Conservation (phyloP, 2,888 invertebrate genomes). For the Napeogenes inachia region DNA sequence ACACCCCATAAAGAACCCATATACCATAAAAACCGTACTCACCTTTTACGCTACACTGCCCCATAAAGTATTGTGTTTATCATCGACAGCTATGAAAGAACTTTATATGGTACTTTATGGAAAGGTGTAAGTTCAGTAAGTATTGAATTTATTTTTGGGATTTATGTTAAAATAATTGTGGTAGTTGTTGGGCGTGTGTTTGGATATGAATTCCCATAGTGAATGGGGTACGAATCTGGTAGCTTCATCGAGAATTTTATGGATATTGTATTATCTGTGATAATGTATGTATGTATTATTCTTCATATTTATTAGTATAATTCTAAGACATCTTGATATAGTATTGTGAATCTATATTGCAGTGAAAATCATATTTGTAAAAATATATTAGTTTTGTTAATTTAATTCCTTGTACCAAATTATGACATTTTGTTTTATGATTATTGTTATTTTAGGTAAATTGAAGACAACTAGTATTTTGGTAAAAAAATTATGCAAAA, state of each 20-base stretch:
- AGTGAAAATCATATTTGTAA: too few species aligned
- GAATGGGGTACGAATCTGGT: conserved; percentile 56
- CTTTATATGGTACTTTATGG: conserved; percentile 49
- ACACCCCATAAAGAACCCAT: conserved; percentile 61
- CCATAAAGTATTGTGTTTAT: conserved; percentile 47
- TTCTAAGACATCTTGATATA: too few species aligned
- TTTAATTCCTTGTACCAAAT: too few species aligned
- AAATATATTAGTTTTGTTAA: too few species aligned
- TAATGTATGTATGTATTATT: too few species aligned
- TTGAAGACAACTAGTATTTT: too few species aligned
- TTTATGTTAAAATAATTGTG: conserved; percentile 30
- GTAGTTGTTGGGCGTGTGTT: conserved; percentile 52
- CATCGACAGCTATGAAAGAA: conserved; percentile 29
- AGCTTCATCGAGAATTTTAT: conserved; percentile 49
- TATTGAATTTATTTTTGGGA: conserved; percentile 39
- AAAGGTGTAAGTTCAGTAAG: conserved; percentile 49
- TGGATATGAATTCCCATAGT: conserved; percentile 67
- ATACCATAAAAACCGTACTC: conserved; percentile 52
- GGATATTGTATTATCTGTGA: too few species aligned
- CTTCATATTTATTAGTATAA: too few species aligned
- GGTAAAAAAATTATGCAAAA: not conserved
- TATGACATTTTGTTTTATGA: too few species aligned
- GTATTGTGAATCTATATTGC: too few species aligned
- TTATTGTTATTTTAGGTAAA: too few species aligned
- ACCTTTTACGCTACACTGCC: conserved; percentile 50